phyloP scores from a whole-genome alignment of 2,797 vertebrate genomes.

The Acanthurus tractus region DNA sequence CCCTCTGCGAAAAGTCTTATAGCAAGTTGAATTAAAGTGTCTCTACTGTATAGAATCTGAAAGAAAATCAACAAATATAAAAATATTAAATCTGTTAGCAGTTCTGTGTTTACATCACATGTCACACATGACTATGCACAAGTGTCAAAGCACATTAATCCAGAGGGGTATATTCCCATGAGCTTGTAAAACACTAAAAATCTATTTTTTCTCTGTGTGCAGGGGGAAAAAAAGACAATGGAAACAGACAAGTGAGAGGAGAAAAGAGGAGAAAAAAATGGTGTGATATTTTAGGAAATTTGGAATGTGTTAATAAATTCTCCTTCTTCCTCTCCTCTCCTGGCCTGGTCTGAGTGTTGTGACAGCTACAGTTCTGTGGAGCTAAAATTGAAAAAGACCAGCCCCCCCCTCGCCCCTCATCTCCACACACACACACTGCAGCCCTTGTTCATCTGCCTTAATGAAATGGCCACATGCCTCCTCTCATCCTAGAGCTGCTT shows the following conservation, averaged over 20 bases:
- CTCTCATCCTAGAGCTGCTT: conserved; percentile 74
- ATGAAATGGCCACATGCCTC: conserved; percentile 84
- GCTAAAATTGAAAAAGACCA: conserved; percentile 80
- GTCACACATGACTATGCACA: conserved; percentile 52
- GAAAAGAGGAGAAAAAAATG: conserved; percentile 31
- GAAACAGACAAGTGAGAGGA: conserved; percentile 39
- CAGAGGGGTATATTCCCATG: conserved; percentile 28
- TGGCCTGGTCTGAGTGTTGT: conserved; percentile 67
- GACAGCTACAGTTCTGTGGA: conserved; percentile 67
- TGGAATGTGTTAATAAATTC: conserved; percentile 66
- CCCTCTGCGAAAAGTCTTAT: conserved; percentile 16
- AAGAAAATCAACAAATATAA: conserved; percentile 51
- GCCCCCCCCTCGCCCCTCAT: conserved; percentile 64
- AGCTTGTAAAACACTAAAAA: conserved; percentile 31
- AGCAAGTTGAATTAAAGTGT: conserved; percentile 10
- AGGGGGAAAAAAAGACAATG: conserved; percentile 3
- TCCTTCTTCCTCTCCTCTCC: conserved; percentile 55
- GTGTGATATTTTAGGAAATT: conserved; percentile 70
- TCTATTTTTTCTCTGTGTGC: neutral
- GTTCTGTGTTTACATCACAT: conserved; percentile 54
- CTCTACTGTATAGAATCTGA: conserved; percentile 34
- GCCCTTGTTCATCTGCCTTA: conserved; percentile 81
- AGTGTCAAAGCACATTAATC: conserved; percentile 45
- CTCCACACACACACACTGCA: conserved; percentile 70
- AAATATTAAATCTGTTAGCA: conserved; percentile 63